Percentiles rank a stretch among this genome's conserved stretches.
These are phyloP conservation scores for Lepidochitona cinerea DNA, from an alignment of 2,888 invertebrate species.

Conservation along the genomic window DNA sequence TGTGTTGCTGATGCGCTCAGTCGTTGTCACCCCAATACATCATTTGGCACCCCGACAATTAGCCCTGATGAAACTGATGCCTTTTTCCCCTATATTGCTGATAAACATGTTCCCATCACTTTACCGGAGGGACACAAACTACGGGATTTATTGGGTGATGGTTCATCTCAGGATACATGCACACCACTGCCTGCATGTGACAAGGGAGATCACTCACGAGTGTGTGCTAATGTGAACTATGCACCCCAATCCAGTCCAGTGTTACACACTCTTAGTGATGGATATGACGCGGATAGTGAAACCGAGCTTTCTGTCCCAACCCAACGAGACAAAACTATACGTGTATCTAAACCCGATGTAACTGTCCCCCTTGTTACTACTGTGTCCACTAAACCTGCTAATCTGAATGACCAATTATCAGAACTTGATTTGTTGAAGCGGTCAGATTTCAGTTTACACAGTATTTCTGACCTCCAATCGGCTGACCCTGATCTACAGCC, in stretches of 20 bases:
- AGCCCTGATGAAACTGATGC: constrained; percentile 3
- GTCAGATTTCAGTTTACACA: background rate
- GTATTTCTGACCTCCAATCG: constrained; percentile 14
- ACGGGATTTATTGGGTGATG: background rate
- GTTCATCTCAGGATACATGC: background rate
- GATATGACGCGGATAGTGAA: constrained; percentile 7
- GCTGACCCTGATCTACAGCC: constrained; percentile 15
- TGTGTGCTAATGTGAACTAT: too few relatives aligned
- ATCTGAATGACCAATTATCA: too few relatives aligned
- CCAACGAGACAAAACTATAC: too few relatives aligned
- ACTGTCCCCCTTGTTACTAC: too few relatives aligned
- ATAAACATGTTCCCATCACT: background rate
- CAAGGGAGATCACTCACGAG: too few relatives aligned
- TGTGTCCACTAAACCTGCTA: too few relatives aligned
- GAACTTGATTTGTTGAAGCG: background rate
- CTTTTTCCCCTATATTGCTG: constrained; percentile 3
- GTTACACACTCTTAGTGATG: background rate
- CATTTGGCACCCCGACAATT: background rate
- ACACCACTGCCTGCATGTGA: background rate
- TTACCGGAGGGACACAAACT: background rate
- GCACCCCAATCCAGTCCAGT: too few relatives aligned
- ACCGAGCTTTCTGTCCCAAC: background rate
- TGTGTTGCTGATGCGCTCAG: background rate
- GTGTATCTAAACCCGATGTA: too few relatives aligned
- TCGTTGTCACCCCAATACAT: background rate